phyloP scores from a whole-genome alignment of 2,113 vertebrate species.

The Pygoscelis antarcticus region DNA sequence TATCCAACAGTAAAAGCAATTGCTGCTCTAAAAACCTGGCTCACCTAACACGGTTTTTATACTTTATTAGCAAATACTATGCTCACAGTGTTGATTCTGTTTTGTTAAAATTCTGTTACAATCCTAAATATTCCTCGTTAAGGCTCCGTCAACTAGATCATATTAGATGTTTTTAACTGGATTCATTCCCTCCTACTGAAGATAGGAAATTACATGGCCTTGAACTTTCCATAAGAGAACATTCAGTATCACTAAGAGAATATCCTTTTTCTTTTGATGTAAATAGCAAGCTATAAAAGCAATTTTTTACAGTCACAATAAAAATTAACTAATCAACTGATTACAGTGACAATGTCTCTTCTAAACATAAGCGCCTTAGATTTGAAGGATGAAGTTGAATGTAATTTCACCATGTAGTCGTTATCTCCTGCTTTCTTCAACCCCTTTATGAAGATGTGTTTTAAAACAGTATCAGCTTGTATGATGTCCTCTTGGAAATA shows the following conservation, averaged over 20 bases:
- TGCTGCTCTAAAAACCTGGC: background rate
- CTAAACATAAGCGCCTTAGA: background rate
- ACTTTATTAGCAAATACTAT: background rate
- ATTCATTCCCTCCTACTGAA: background rate
- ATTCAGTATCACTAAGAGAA: background rate
- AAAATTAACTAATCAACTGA: background rate
- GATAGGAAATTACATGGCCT: background rate
- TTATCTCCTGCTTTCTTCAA: background rate
- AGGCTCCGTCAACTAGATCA: background rate
- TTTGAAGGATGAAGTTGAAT: background rate
- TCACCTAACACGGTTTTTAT: background rate
- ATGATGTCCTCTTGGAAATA: conserved; percentile 35
- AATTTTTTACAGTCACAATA: background rate
- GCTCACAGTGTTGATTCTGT: background rate
- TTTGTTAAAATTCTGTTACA: background rate
- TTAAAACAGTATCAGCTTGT: background rate
- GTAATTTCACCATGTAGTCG: background rate
- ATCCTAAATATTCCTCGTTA: background rate
- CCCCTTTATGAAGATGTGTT: background rate
- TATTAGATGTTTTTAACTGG: background rate
- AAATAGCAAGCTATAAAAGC: background rate
- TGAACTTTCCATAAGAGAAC: background rate
- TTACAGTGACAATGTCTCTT: background rate
- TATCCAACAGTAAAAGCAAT: background rate
- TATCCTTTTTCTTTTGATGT: background rate